Conservation (phyloP, 2,888 invertebrate species). For the Eupeodes latifasciatus region DNA sequence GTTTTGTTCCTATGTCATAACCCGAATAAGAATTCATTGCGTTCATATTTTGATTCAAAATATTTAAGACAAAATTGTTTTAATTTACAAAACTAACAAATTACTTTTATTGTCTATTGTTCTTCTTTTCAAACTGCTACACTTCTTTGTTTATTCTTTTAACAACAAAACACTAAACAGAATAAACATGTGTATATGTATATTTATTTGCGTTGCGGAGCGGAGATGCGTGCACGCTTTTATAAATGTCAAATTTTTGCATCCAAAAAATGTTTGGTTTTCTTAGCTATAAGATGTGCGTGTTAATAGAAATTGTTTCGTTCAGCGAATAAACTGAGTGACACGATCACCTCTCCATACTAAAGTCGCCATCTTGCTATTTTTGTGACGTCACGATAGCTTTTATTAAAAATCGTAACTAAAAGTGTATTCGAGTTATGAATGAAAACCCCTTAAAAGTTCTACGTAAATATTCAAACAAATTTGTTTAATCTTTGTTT, state of each 20-base stretch:
- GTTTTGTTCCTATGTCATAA: constrained; percentile 82
- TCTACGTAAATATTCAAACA: too few species aligned
- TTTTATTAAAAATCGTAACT: too few species aligned
- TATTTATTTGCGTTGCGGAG: not conserved
- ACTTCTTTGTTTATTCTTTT: constrained; percentile 33
- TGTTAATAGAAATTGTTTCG: not conserved
- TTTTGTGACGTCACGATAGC: too few species aligned
- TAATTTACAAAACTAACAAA: constrained; percentile 48
- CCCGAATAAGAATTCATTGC: constrained; percentile 81
- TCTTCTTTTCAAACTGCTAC: constrained; percentile 1
- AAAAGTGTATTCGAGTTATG: too few species aligned
- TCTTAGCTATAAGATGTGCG: not conserved
- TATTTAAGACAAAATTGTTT: constrained; percentile 57
- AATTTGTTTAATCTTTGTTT: too few species aligned
- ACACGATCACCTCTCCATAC: not conserved
- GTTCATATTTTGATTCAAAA: constrained; percentile 75
- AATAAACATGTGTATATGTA: not conserved
- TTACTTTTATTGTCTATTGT: not conserved
- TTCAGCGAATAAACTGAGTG: constrained; percentile 6
- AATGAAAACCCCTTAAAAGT: too few species aligned
- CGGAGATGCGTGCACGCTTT: constrained; percentile 41
- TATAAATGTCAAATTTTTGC: constrained; percentile 54
- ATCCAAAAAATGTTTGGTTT: constrained; percentile 19
- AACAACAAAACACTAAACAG: constrained; percentile 39
- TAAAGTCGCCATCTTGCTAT: too few species aligned